Conservation (phyloP, 2,113 vertebrate species). For the Cercocebus atys region DNA sequence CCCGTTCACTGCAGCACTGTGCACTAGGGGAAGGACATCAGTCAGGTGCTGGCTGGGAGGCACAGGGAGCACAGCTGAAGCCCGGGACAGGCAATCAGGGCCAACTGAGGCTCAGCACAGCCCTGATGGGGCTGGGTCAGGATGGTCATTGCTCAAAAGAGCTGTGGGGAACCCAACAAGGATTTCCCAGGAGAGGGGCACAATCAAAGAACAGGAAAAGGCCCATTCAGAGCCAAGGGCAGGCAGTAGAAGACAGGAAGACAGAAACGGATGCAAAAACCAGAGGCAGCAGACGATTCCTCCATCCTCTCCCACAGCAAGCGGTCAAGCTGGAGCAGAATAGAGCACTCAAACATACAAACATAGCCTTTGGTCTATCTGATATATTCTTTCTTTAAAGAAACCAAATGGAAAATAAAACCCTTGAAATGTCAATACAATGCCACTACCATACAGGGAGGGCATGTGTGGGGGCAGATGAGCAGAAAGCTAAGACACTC, state of each 20-base stretch:
- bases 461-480: accelerated
- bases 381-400: background rate
- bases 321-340: background rate
- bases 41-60: background rate
- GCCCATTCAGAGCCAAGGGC: background rate
- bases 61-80: background rate
- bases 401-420: background rate
- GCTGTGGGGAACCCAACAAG: background rate
- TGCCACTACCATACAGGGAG: background rate
- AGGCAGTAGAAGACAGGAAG: background rate
- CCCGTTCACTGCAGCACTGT: conserved; percentile 92
- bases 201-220: background rate
- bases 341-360: background rate
- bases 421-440: background rate
- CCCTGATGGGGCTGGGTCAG: background rate
- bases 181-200: background rate
- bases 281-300: background rate
- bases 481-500: background rate
- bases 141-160: background rate
- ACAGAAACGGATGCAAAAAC: background rate
- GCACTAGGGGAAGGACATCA: conserved; percentile 85
- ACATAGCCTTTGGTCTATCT: background rate
- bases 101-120: accelerated
- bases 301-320: background rate
- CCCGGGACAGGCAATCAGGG: background rate